Evolutionary conservation across 37 sponge, comb jelly and placozoan genomes (phyloP), one percentile per base, ranked within the genome.

Genomic region (Aplysina aerophoba): DNA sequence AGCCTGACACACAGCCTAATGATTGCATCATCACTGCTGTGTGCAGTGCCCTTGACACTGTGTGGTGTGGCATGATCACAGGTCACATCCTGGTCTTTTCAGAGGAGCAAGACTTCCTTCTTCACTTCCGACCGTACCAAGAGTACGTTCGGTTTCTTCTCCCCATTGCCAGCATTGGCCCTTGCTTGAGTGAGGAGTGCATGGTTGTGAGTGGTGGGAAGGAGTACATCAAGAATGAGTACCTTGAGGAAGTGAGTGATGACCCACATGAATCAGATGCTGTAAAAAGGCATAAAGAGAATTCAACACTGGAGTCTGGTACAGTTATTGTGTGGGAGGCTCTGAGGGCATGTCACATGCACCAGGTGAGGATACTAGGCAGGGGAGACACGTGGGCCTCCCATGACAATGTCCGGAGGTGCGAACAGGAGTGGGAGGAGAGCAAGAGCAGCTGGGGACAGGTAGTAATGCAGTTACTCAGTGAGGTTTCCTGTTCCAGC

Each of bases 241-340:
- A 75, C 78, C 25, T 75, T 53, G 78, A 75, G 63, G 78, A 20
- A 1, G 27, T 74, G 0, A 85, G 31, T 14, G 40, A 67, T 0
- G 83, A 61, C 38, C 38, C 59, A 15, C 8, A 11, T 44, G 50
- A 44, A 44, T 22, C 44, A n/a, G 79, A 37, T 54, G 73, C n/a
- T 71, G 55, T 35, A 2, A 22, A n/a, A n/a, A 78, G 28, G 44
- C 21, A 85, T 15, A 35, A 56, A 6, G 54, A 4, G 0, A 54
- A 59, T 14, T 11, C 17, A 50, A 30, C 24, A 11, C 6, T 44
- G 8, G 54, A 28, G 20, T 41, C 85, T 41, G 94, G 94, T 50
- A 72, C 83, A 0, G 50, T 90, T 0, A 54, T 94, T 0, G 37
- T 94, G 57, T 94, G 88, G 88, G 94, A 94, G 37, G 94, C 91